Evolutionary conservation across 2,888 invertebrate genomes (phyloP).

Genomic region (Carpatolechia fugitivella): DNA sequence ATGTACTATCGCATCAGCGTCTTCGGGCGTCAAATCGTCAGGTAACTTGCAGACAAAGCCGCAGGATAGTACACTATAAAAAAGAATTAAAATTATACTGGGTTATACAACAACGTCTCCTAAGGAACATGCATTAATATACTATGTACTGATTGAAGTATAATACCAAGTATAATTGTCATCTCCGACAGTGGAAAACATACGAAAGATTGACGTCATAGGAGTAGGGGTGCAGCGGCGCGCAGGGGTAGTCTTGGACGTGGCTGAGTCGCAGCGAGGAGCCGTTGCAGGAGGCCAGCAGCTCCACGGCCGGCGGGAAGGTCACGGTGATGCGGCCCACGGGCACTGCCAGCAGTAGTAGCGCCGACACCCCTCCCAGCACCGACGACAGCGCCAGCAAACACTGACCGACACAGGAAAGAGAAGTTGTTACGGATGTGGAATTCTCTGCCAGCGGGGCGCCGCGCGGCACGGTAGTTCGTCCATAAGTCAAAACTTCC

Average conservation of each 20-base stretch:
- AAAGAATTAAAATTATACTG: background rate
- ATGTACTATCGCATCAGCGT: slow-evolving; percentile 64
- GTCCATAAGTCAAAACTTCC: too few species aligned
- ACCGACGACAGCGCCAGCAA: slow-evolving; percentile 83
- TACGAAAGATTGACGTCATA: slow-evolving; percentile 71
- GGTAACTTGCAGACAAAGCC: slow-evolving; percentile 80
- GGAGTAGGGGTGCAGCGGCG: slow-evolving; percentile 63
- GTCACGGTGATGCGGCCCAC: slow-evolving; percentile 83
- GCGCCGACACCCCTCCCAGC: slow-evolving; percentile 82
- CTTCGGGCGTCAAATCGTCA: slow-evolving; percentile 58
- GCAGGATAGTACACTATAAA: slow-evolving; percentile 70
- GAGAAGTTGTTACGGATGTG: too few species aligned
- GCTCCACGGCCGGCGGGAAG: slow-evolving; percentile 80
- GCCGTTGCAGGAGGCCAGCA: slow-evolving; percentile 77
- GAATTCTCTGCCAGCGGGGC: too few species aligned
- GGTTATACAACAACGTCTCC: too few species aligned
- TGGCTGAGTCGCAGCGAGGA: slow-evolving; percentile 54
- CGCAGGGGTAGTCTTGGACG: slow-evolving; percentile 72
- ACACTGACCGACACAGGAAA: slow-evolving; percentile 73
- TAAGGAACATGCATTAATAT: too few species aligned
- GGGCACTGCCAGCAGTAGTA: slow-evolving; percentile 84
- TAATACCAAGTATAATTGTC: too few species aligned
- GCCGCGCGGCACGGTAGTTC: too few species aligned
- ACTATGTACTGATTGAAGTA: too few species aligned
- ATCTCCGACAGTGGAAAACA: too few species aligned